Conservation (phyloP, 1,140 invertebrate species). For the Probaryconus sp. region DNA sequence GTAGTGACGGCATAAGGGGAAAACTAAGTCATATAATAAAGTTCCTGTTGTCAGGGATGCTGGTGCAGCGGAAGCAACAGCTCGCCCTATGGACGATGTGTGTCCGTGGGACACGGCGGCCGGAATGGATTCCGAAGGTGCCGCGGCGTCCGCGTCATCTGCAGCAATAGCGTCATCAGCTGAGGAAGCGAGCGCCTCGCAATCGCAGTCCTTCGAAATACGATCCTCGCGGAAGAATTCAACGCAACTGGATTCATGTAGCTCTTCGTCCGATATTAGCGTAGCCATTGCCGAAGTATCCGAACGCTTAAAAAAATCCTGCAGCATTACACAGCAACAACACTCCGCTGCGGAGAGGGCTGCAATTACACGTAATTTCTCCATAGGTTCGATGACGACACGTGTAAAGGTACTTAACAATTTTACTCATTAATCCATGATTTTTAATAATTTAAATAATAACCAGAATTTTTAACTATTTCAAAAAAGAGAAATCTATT, state of each 20-base stretch:
- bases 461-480: too few species aligned
- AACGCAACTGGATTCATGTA: constrained; percentile 79
- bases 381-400: constrained; percentile 67
- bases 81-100: constrained; percentile 81
- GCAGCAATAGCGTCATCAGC: constrained; percentile 53
- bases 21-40: constrained; percentile 75
- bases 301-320: constrained; percentile 79
- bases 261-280: constrained; percentile 86
- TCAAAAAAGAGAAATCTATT: too few species aligned
- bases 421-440: too few species aligned
- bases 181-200: constrained; percentile 56
- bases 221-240: constrained; percentile 79
- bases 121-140: constrained; percentile 62
- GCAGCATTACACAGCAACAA: constrained; percentile 75
- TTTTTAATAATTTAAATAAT: too few species aligned
- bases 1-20: constrained; percentile 44
- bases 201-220: constrained; percentile 50
- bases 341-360: constrained; percentile 75
- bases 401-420: constrained; percentile 63
- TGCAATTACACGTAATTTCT: constrained; percentile 73
- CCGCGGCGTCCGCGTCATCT: constrained; percentile 67
- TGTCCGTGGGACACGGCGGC: constrained; percentile 83
- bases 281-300: constrained; percentile 80
- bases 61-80: constrained; percentile 73
- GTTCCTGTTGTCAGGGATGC: constrained; percentile 77